Evolutionary conservation across 2,888 invertebrate species (phyloP).

Genomic region (Athalia cordata): DNA sequence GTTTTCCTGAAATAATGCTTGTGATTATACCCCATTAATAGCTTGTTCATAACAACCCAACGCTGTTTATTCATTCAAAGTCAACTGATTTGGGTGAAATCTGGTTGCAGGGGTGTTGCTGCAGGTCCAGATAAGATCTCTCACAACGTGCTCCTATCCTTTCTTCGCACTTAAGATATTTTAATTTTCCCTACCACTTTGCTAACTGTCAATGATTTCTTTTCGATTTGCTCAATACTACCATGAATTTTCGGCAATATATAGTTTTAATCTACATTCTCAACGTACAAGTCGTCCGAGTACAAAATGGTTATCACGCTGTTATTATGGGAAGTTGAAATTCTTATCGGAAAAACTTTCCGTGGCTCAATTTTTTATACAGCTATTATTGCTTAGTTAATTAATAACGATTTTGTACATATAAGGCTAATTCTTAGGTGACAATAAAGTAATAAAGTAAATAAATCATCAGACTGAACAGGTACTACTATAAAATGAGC

Average conservation of each 20-base stretch:
- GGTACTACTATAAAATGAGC: not conserved
- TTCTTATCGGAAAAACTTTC: slow-evolving; percentile 6
- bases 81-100: slow-evolving; percentile 32
- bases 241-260: no score
- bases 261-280: no score
- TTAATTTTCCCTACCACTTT: slow-evolving; percentile 3
- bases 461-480: slow-evolving; percentile 16
- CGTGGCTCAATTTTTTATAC: not conserved
- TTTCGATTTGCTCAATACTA: not conserved
- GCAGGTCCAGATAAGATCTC: slow-evolving; percentile 58
- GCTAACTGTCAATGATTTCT: slow-evolving; percentile 11
- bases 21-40: not conserved
- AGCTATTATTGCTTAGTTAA: slow-evolving; percentile 6
- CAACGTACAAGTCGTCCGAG: no score
- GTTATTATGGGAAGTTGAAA: not conserved
- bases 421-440: not conserved
- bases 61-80: not conserved
- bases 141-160: slow-evolving; percentile 59
- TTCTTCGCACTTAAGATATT: slow-evolving; percentile 57
- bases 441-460: slow-evolving; percentile 21
- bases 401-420: not conserved
- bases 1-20: not conserved
- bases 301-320: not conserved
- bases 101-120: slow-evolving; percentile 59
- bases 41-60: slow-evolving; percentile 9